Base-by-base conservation (phyloP, 2,888 invertebrate genomes). In the Trichacis sp. region DNA sequence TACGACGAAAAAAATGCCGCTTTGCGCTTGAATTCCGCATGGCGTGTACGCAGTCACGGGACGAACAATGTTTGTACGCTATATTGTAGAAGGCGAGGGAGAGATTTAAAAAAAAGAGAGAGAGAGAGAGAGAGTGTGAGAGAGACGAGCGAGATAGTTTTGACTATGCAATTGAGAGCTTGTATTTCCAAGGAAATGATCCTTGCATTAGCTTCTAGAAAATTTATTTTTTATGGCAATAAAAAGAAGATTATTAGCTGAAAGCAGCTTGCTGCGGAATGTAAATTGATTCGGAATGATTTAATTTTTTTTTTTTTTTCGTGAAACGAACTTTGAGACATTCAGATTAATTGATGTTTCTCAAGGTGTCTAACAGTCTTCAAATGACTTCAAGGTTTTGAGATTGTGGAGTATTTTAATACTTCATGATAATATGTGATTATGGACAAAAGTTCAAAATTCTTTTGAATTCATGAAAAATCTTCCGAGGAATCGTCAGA, bases 151-250 rank as follows among this genome's bases (percentile, higher is more conserved):
- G 65, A 64, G 69, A 70, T 56, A 59, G 17, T 45, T 72, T 64
- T 43, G 65, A 60, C 70, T 63, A 65, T 70, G 68, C 42, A 50
- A 61, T 69, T 73, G 75, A 73, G 78, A 80, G 80, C 78, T 80
- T 78, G 76, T 66, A 68, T 74, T 77, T 70, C 73, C 72, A 73
- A 72, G 42, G 58, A 64, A 46, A 54, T 42, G 46, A 18, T 50
- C 29, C 52, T 36, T 52, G 62, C 67, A 64, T 68, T 78, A 77
- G 77, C 73, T 76, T 58, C 77, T 81, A 80, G n/a, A 77, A 72
- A 79, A 77, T 81, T 83, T 83, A 83, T 83, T 83, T 83, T 83
- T 83, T 82, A 83, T 78, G 82, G 75, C 73, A 68, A 79, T 67
- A 69, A 52, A 59, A 48, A 33, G 55, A 55, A 53, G 64, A 53